Evolutionary conservation across 2,113 vertebrate genomes (phyloP).

Genomic region (Polyodon spathula): DNA sequence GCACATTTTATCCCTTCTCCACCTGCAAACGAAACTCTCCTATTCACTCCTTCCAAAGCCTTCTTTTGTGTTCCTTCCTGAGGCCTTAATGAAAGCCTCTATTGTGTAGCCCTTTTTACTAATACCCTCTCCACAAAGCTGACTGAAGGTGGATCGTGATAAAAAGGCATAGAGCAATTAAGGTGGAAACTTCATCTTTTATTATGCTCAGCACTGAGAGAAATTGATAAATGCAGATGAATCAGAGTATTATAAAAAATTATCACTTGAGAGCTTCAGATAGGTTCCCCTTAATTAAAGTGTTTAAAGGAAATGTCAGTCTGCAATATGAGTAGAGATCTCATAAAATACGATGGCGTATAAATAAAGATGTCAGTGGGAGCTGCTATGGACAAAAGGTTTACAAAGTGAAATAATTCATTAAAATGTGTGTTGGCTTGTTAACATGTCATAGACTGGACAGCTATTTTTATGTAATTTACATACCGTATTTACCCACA

Average conservation of each 20-base stretch:
- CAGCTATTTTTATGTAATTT: too few relatives aligned
- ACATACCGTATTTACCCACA: too few relatives aligned
- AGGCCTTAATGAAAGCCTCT: slow-evolving; percentile 82
- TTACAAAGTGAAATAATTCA: too few relatives aligned
- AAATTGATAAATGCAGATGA: slow-evolving; percentile 53
- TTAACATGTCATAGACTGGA: too few relatives aligned
- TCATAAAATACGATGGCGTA: not conserved
- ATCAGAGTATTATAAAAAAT: slow-evolving; percentile 43
- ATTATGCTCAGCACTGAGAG: slow-evolving; percentile 62
- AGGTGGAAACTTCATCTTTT: slow-evolving; percentile 73
- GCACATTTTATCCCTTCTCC: slow-evolving; percentile 67
- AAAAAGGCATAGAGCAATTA: slow-evolving; percentile 78
- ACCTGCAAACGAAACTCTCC: slow-evolving; percentile 72
- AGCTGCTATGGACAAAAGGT: not conserved
- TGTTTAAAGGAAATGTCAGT: slow-evolving; percentile 23
- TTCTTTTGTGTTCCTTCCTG: slow-evolving; percentile 69
- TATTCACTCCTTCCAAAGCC: slow-evolving; percentile 75
- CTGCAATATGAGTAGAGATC: not conserved
- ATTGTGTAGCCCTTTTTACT: slow-evolving; percentile 83
- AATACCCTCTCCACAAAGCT: slow-evolving; percentile 76
- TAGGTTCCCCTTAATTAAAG: slow-evolving; percentile 14
- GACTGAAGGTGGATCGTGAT: slow-evolving; percentile 67
- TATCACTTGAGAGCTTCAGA: slow-evolving; percentile 1
- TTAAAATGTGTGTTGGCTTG: too few relatives aligned
- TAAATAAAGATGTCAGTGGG: not conserved